These are phyloP conservation scores for Aphelocoma californica DNA, from an alignment of 2,797 vertebrate species.

Conservation along the genomic window DNA sequence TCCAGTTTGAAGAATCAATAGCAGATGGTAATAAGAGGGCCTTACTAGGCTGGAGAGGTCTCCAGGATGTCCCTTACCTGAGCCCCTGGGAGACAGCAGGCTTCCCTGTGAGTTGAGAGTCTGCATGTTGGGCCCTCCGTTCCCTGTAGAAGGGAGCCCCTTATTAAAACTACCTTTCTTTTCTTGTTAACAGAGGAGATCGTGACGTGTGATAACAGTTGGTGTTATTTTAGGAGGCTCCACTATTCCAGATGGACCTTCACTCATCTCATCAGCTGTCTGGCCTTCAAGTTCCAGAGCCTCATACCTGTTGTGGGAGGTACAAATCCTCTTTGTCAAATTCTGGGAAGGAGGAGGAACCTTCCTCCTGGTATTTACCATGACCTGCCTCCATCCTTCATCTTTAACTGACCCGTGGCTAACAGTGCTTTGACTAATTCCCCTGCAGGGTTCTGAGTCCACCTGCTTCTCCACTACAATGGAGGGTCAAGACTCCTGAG, in stretches of 20 bases:
- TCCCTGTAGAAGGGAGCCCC: neutral
- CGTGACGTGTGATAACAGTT: fast-evolving
- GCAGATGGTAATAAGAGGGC: neutral
- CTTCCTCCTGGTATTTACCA: neutral
- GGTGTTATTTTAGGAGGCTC: too few species aligned
- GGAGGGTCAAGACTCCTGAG: too few species aligned
- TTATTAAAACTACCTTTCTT: neutral
- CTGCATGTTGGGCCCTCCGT: neutral
- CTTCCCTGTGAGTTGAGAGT: neutral
- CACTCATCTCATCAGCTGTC: neutral
- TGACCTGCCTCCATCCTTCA: neutral
- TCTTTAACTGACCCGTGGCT: neutral
- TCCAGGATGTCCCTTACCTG: neutral
- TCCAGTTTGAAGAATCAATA: neutral
- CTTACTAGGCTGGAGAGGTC: too few species aligned
- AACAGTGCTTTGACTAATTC: neutral
- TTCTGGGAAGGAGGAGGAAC: neutral
- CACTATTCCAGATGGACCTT: neutral
- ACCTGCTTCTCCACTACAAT: neutral
- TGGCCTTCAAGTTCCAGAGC: neutral
- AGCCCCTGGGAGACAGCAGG: neutral
- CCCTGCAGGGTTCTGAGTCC: neutral
- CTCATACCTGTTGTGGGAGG: neutral
- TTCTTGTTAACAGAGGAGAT: neutral
- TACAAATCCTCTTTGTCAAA: neutral